These are phyloP conservation scores for Arvicola amphibius DNA, from an alignment of 2,797 vertebrate species.

Conservation along the genomic window DNA sequence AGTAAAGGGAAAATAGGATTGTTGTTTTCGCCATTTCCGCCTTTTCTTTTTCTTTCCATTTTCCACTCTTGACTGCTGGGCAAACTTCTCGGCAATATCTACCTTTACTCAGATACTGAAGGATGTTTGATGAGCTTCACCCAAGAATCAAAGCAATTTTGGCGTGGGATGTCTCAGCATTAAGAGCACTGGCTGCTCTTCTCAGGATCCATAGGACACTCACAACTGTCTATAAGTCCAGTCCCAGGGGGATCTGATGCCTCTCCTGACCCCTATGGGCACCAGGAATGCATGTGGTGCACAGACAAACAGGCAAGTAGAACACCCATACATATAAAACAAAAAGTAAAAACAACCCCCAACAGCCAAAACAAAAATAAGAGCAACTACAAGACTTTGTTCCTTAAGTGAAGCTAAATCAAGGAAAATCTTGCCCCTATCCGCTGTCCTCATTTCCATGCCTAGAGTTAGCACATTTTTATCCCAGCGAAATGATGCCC, in stretches of 20 bases:
- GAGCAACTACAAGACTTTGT: slow-evolving; percentile 20
- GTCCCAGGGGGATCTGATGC: background rate
- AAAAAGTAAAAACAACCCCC: background rate
- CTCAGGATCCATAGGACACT: background rate
- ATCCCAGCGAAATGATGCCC: slow-evolving; percentile 35
- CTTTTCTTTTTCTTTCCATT: background rate
- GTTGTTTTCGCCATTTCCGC: background rate
- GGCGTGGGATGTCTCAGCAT: background rate
- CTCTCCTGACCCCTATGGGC: background rate
- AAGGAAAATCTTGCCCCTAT: background rate
- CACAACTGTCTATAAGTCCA: background rate
- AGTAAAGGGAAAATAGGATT: slow-evolving; percentile 9
- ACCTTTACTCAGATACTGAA: background rate
- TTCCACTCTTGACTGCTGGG: slow-evolving; percentile 14
- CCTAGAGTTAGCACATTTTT: slow-evolving; percentile 38
- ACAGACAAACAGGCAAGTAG: background rate
- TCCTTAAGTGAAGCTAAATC: slow-evolving; percentile 55
- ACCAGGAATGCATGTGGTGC: background rate
- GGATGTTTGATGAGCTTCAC: background rate
- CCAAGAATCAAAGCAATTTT: background rate
- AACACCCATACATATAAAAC: background rate
- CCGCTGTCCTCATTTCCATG: background rate
- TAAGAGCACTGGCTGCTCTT: background rate
- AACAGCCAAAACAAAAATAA: background rate
- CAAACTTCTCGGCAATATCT: slow-evolving; percentile 12